Evolutionary conservation across 1,140 invertebrate species (phyloP), one percentile per base, ranked within the genome.

Genomic region (Diplogasteroides magnus): DNA sequence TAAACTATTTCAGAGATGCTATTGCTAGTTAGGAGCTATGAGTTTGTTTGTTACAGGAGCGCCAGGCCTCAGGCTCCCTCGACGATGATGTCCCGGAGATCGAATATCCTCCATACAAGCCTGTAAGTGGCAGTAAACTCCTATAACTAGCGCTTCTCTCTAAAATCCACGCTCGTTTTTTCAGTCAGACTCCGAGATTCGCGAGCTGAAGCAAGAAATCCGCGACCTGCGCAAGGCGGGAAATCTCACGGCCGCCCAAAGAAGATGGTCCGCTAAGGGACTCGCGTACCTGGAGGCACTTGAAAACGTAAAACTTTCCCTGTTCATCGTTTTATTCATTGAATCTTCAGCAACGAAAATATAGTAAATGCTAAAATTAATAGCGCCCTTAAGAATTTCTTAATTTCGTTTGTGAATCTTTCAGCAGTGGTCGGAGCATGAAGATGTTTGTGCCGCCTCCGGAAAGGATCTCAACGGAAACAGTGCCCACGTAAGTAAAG

Each of bases 181-280:
- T 55, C 25, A 37, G 23, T 26, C 61, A 71, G 67, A 77, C 72
- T 29, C 3, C 3, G 25, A 37, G 25, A 26, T 59, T 59, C 13
- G 55, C 23, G 29, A 64, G 6, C 3, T n/a, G 29, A 25, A 25
- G 63, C 6, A 59, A 6, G 31, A 64, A 13, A 26, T 64, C 6
- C 29, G 29, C 28, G 19, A 6, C 6, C 6, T 59, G n/a, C 56
- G 27, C 6, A 31, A 37, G 27, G n/a, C 63, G 25, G 29, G 29
- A 13, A n/a, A 64, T 26, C 28, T 23, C 31, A 25, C 37, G 6
- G 37, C 37, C 37, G 37, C 6, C 37, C 37, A 48, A 19, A 48
- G 37, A 19, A 48, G 37, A 48, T 6, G 6, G 6, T 19, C 19
- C 19, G 37, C 37, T 19, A 48, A 48, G 37, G 37, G 6, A 6